Conservation (phyloP, 2,888 invertebrate species). For the Melikaiella ostensackeni region DNA sequence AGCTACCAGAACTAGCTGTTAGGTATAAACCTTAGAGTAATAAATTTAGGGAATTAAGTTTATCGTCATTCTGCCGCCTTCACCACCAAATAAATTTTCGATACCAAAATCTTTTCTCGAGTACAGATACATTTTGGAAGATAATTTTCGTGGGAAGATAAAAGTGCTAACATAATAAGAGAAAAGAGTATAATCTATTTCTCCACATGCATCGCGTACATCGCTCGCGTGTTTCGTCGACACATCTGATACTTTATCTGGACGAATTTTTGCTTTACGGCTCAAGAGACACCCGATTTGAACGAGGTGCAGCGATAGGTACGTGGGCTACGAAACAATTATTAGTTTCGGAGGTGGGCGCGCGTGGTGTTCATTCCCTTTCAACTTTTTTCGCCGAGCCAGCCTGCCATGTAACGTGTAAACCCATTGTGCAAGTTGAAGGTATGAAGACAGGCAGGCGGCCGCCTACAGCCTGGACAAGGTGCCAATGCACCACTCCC, state of each 20-base stretch:
- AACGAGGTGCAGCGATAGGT: slow-evolving; percentile 24
- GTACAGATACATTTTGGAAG: neutral
- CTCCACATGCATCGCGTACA: neutral
- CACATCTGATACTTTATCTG: neutral
- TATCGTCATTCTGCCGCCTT: neutral
- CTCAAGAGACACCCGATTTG: slow-evolving; percentile 1
- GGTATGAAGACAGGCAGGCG: slow-evolving; percentile 10
- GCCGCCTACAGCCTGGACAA: slow-evolving; percentile 27
- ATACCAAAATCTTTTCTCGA: neutral
- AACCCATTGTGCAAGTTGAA: slow-evolving; percentile 17
- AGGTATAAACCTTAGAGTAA: too few species aligned
- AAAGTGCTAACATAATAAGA: neutral
- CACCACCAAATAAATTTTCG: slow-evolving; percentile 2
- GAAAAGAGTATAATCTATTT: slow-evolving; percentile 3
- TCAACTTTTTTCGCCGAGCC: neutral
- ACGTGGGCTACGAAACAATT: slow-evolving; percentile 71
- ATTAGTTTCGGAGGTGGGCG: slow-evolving; percentile 70
- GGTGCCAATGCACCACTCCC: slow-evolving; percentile 21
- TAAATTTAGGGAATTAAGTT: too few species aligned
- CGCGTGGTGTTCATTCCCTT: slow-evolving; percentile 45
- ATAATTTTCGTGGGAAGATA: slow-evolving; percentile 19
- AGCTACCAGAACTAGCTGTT: too few species aligned
- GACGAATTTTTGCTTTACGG: slow-evolving; percentile 10
- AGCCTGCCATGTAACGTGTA: neutral
- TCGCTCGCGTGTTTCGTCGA: neutral